Evolutionary conservation across 1,140 invertebrate genomes (phyloP), one percentile per base, ranked within the genome.

Genomic region (Caerostris darwini): DNA sequence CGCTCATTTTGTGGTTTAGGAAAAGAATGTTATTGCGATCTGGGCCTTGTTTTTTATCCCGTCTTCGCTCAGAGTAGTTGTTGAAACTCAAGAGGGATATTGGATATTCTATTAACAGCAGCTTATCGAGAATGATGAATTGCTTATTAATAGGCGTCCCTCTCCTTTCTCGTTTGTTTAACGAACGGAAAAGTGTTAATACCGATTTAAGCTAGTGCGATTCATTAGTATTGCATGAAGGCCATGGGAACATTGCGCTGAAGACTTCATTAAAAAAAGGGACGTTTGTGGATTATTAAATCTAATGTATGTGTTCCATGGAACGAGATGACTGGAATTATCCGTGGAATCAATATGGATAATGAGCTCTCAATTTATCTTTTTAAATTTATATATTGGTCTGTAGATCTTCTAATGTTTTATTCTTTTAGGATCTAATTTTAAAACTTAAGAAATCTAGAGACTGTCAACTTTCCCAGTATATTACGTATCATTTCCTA

Each of bases 121-220:
- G 71, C 71, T 77, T 77, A 77, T 53, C 71, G 50, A 5, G 34
- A 34, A 77, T 77, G 71, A 77, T 77, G 53, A 12, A 77, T 77
- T 77, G 34, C 71, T 77, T 77, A 77, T 77, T 77, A 77, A 77
- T 77, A 77, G 71, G 34, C 71, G 34, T 77, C 14, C 61, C 34
- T 50, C 34, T 77, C 8, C 34, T 77, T 53, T 50, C 34, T 77
- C 71, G 34, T 77, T 77, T 77, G 71, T 77, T 77, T 77, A 77
- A 77, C 71, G 71, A 77, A 77, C 34, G 71, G 71, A 34, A 77
- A 77, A 77, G 19, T 53, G 50, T 50, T 77, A 77, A 77, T 77
- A 50, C 71, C 71, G 50, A 53, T 77, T 77, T 77, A 77, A 77
- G 71, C n/a, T 34, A 4, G 10, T 3, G 7, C 14, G 34, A 77